phyloP scores from a whole-genome alignment of 2,113 vertebrate species.

The Hippocampus mohnikei region DNA sequence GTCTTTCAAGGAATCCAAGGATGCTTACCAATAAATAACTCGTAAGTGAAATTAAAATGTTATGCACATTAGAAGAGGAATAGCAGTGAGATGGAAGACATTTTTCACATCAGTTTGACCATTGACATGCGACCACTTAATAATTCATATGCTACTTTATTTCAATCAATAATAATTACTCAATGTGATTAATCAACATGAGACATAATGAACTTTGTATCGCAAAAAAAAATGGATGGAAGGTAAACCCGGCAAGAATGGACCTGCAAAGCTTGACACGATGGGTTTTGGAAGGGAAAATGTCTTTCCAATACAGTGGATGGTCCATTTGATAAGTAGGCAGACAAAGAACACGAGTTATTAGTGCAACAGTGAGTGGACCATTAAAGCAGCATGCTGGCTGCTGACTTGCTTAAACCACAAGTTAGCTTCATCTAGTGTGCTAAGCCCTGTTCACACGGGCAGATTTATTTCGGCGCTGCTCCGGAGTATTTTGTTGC shows the following conservation, averaged over 20 bases:
- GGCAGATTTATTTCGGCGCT: too few species aligned
- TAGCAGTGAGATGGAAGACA: too few species aligned
- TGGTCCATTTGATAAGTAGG: conserved; percentile 43
- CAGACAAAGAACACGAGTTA: conserved; percentile 33
- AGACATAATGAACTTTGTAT: too few species aligned
- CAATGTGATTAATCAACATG: too few species aligned
- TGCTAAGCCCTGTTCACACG: too few species aligned
- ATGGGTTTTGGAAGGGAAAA: conserved; percentile 29
- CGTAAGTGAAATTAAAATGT: not conserved
- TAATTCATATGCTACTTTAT: too few species aligned
- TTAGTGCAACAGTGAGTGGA: conserved; percentile 46
- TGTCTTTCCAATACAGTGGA: conserved; percentile 43
- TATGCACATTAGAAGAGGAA: not conserved
- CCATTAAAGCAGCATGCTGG: conserved; percentile 55
- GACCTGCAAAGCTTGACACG: conserved; percentile 33
- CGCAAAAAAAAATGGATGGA: conserved; percentile 22
- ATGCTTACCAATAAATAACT: not conserved
- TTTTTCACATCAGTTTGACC: too few species aligned
- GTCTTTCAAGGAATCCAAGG: not conserved
- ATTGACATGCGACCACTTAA: too few species aligned
- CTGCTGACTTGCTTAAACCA: conserved; percentile 51
- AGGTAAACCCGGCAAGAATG: conserved; percentile 25
- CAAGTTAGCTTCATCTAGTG: conserved; percentile 15
- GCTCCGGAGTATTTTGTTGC: too few species aligned
- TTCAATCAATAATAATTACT: too few species aligned